Evolutionary conservation across 2,888 invertebrate genomes (phyloP).

Genomic region (Biston stratarius): DNA sequence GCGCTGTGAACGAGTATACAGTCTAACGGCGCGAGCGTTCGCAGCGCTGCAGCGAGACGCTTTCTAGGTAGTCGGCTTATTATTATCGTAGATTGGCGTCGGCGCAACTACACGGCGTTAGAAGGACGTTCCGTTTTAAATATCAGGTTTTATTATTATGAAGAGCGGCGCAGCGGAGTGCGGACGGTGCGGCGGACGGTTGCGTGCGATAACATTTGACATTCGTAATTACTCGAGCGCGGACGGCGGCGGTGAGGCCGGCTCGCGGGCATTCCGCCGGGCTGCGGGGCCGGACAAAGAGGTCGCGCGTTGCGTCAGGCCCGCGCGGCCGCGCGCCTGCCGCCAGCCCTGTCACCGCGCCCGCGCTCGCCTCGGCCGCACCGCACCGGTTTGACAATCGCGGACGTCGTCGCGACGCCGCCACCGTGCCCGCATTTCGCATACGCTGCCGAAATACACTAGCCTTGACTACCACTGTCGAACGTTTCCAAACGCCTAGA

Average conservation of each 20-base stretch:
- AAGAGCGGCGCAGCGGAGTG: constrained; percentile 86
- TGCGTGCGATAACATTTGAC: constrained; percentile 87
- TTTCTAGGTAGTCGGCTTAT: constrained; percentile 80
- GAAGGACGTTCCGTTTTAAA: constrained; percentile 87
- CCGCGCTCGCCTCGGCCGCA: constrained; percentile 40
- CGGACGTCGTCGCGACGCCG: constrained; percentile 39
- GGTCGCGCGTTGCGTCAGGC: constrained; percentile 84
- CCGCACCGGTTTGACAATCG: constrained; percentile 41
- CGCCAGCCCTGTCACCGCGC: constrained; percentile 50
- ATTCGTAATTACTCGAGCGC: constrained; percentile 85
- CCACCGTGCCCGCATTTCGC: constrained; percentile 63
- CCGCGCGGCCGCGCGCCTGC: constrained; percentile 47
- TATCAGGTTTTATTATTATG: constrained; percentile 87
- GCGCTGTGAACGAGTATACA: constrained; percentile 65
- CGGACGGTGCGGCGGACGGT: constrained; percentile 84
- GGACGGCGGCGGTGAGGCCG: constrained; percentile 70
- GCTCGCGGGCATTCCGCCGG: constrained; percentile 72
- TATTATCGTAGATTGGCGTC: constrained; percentile 87
- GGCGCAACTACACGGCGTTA: constrained; percentile 87
- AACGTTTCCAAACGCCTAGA: constrained; percentile 63
- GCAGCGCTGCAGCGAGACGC: constrained; percentile 75
- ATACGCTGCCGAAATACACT: constrained; percentile 71
- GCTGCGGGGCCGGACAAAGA: constrained; percentile 81
- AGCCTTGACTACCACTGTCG: constrained; percentile 73
- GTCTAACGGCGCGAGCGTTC: constrained; percentile 56